A percentile compares a stretch with the other conserved stretches of the same genome.
phyloP scores from a whole-genome alignment of 2,113 vertebrate species.

The Glaucomys volans region DNA sequence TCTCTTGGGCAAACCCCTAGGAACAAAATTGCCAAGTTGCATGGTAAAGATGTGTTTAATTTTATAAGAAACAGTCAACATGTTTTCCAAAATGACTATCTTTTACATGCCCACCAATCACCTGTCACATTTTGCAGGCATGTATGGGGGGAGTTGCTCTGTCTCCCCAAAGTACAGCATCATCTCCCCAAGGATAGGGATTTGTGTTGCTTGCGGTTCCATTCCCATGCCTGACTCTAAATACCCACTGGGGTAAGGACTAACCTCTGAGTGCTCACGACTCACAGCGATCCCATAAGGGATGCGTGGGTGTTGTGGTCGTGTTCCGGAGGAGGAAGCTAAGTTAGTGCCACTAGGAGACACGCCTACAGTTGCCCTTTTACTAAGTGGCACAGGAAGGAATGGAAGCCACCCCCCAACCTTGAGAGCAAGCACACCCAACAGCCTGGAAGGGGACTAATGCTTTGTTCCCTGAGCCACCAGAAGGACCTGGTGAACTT shows the following conservation, averaged over 20 bases:
- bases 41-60: not conserved
- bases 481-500: not conserved
- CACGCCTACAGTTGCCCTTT: not conserved
- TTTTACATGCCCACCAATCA: not conserved
- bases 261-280: not conserved
- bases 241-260: not conserved
- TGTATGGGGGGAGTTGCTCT: not conserved
- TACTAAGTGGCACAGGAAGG: not conserved
- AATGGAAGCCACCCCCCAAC: not conserved
- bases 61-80: not conserved
- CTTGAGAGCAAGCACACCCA: not conserved
- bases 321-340: not conserved
- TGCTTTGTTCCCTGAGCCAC: not conserved
- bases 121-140: not conserved
- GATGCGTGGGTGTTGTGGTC: not conserved
- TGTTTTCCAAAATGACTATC: not conserved
- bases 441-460: not conserved
- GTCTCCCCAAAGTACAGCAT: not conserved
- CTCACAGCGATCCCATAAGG: not conserved
- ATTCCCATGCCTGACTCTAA: not conserved
- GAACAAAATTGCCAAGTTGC: not conserved
- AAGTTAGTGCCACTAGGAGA: not conserved
- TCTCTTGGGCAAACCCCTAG: not conserved
- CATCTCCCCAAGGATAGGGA: not conserved
- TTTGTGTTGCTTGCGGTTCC: not conserved